phyloP scores from a whole-genome alignment of 2,888 invertebrate genomes.

The Creontiades dilutus region DNA sequence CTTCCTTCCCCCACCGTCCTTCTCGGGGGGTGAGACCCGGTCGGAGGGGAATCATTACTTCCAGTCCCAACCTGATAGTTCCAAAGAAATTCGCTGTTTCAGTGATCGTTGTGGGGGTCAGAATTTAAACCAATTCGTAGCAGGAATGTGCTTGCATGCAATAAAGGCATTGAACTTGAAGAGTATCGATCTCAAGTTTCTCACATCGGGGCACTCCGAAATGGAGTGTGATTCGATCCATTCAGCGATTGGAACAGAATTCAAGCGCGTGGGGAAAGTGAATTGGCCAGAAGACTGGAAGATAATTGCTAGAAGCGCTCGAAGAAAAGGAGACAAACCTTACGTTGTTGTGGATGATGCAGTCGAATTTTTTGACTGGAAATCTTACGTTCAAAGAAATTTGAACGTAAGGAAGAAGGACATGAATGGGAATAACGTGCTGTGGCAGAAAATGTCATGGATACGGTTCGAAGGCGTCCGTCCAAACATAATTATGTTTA shows the following conservation, averaged over 20 bases:
- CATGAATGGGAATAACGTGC: constrained; percentile 29
- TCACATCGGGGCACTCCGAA: constrained; percentile 74
- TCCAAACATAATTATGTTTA: constrained; percentile 71
- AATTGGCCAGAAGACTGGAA: constrained; percentile 75
- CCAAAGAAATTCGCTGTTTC: constrained; percentile 75
- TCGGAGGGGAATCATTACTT: no score
- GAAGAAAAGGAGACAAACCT: constrained; percentile 74
- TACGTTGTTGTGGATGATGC: constrained; percentile 68
- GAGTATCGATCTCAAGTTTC: constrained; percentile 76
- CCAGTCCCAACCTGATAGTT: constrained; percentile 74
- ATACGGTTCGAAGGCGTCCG: constrained; percentile 66
- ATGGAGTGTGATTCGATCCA: constrained; percentile 75
- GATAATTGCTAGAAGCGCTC: constrained; percentile 73
- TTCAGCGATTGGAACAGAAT: constrained; percentile 74
- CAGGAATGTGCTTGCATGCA: constrained; percentile 75
- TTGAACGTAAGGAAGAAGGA: constrained; percentile 65
- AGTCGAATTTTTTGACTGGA: constrained; percentile 7
- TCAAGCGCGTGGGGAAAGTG: constrained; percentile 73
- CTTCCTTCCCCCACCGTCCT: no score
- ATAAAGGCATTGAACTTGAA: constrained; percentile 73
- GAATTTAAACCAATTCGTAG: constrained; percentile 76
- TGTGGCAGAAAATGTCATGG: constrained; percentile 73
- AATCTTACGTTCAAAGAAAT: neutral
- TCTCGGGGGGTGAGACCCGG: no score
- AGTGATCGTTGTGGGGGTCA: constrained; percentile 77